A percentile compares a stretch with the other conserved stretches of the same genome.
phyloP scores from a whole-genome alignment of 2,888 invertebrate genomes.

The Syritta pipiens region DNA sequence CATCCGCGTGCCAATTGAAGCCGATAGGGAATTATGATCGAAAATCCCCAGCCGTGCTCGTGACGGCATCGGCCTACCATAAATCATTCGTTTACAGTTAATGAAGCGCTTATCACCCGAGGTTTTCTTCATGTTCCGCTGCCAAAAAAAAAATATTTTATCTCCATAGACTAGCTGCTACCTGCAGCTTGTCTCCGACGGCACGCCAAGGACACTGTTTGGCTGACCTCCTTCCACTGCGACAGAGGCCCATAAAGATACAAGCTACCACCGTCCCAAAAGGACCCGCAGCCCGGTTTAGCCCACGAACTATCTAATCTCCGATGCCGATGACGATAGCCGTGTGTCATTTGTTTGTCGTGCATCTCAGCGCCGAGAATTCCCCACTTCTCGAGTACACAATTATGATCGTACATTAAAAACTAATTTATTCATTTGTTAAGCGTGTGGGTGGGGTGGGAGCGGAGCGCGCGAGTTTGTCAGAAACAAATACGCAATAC shows the following conservation, averaged over 20 bases:
- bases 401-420: conserved; percentile 49
- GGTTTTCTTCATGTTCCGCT: background rate
- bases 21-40: background rate
- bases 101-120: conserved; percentile 1
- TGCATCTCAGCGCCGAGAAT: conserved; percentile 23
- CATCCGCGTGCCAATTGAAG: background rate
- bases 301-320: too few relatives aligned
- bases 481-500: conserved; percentile 30
- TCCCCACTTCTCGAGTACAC: conserved; percentile 29
- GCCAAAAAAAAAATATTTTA: background rate
- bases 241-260: too few relatives aligned
- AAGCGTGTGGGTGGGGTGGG: conserved; percentile 24
- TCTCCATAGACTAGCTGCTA: background rate
- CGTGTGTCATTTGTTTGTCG: conserved; percentile 20
- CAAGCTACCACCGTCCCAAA: too few relatives aligned
- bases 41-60: conserved; percentile 6
- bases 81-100: conserved; percentile 17
- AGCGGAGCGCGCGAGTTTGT: conserved; percentile 19
- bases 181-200: background rate
- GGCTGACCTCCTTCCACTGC: too few relatives aligned
- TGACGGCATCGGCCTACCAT: background rate
- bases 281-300: background rate
- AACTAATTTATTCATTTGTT: conserved; percentile 50
- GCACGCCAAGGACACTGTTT: background rate
- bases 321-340: conserved; percentile 22